phyloP scores from a whole-genome alignment of 2,888 invertebrate species.

The Lumbricus terrestris region DNA sequence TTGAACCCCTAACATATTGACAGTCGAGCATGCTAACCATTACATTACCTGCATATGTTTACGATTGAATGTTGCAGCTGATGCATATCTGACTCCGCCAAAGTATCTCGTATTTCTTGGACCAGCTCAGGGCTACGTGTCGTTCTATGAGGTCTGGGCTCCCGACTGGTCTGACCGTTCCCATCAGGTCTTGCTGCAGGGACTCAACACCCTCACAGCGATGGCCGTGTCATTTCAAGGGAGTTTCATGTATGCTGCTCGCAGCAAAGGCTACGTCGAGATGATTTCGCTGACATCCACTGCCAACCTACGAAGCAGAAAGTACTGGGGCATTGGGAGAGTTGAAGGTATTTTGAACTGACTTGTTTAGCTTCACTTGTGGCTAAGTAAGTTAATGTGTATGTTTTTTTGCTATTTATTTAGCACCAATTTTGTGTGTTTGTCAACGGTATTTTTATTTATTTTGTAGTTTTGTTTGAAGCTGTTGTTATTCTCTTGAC shows the following conservation, averaged over 20 bases:
- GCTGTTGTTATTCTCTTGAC: too few species aligned
- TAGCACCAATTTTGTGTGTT: too few species aligned
- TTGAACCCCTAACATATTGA: too few species aligned
- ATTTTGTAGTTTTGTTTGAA: too few species aligned
- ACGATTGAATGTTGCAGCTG: background rate
- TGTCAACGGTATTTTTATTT: too few species aligned
- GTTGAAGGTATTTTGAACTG: background rate
- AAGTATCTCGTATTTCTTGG: background rate
- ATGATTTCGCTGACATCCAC: background rate
- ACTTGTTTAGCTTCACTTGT: too few species aligned
- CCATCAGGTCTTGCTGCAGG: background rate
- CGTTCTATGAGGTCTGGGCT: slow-evolving; percentile 3
- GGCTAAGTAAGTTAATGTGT: background rate
- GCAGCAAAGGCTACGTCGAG: background rate
- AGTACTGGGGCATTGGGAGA: background rate
- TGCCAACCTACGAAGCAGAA: background rate
- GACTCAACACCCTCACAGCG: background rate
- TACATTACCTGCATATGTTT: background rate
- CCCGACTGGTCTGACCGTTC: background rate
- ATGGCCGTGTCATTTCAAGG: background rate
- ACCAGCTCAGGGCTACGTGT: background rate
- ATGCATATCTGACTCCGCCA: background rate
- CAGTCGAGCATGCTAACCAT: too few species aligned
- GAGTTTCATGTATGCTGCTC: background rate
- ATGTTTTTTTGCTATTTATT: too few species aligned